phyloP scores from a whole-genome alignment of 1,140 invertebrate genomes.

The Macrobrachium rosenbergii region DNA sequence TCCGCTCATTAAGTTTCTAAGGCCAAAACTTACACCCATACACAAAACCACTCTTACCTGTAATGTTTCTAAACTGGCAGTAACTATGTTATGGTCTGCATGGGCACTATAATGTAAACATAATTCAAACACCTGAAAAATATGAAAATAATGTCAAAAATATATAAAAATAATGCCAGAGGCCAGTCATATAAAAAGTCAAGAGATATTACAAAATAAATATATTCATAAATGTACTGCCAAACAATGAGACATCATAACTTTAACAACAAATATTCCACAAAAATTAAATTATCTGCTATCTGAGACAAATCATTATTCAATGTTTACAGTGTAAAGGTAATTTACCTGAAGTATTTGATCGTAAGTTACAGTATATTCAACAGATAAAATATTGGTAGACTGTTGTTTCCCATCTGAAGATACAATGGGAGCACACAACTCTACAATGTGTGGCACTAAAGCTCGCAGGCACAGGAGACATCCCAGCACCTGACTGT shows the following conservation, averaged over 20 bases:
- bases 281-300: neutral
- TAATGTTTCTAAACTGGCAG: constrained; percentile 84
- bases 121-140: constrained; percentile 83
- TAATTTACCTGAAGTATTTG: constrained; percentile 66
- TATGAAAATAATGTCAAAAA: constrained; percentile 36
- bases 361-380: constrained; percentile 64
- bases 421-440: constrained; percentile 74
- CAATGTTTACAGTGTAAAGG: neutral
- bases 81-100: constrained; percentile 87
- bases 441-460: constrained; percentile 73
- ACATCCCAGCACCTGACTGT: constrained; percentile 76
- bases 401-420: constrained; percentile 77
- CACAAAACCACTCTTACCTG: constrained; percentile 26
- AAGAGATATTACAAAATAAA: too few relatives aligned
- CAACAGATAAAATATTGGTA: constrained; percentile 66
- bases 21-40: too few relatives aligned
- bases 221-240: too few relatives aligned
- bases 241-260: too few relatives aligned
- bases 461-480: constrained; percentile 78
- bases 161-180: neutral
- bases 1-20: too few relatives aligned
- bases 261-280: neutral
- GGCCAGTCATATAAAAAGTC: too few relatives aligned
- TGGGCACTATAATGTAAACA: constrained; percentile 81
- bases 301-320: neutral